Evolutionary conservation across 2,888 invertebrate species (phyloP).

Genomic region (Epicampocera succincta): DNA sequence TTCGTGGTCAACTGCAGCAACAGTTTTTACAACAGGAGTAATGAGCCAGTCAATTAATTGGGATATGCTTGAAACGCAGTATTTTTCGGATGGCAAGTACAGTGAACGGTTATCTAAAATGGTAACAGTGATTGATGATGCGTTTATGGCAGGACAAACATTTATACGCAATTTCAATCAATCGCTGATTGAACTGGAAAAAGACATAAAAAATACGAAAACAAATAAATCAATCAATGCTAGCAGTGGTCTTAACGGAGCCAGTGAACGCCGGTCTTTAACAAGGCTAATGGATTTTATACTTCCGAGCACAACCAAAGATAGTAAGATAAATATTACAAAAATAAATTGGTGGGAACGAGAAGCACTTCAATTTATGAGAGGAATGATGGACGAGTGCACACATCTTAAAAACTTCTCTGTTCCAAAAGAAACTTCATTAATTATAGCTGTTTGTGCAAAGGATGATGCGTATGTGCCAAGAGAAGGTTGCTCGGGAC

Average conservation of each 20-base stretch:
- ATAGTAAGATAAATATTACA: conserved; percentile 82
- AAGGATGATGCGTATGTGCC: conserved; percentile 95
- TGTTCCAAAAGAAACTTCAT: conserved; percentile 91
- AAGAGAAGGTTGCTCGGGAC: conserved; percentile 89
- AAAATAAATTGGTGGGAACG: conserved; percentile 88
- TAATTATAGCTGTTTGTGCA: conserved; percentile 95
- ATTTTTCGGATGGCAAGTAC: conserved; percentile 90
- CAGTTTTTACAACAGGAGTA: conserved; percentile 96
- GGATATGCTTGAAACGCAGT: conserved; percentile 94
- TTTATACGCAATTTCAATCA: conserved; percentile 86
- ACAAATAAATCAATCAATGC: neutral
- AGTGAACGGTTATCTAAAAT: conserved; percentile 92
- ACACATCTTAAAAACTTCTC: conserved; percentile 97
- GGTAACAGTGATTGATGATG: conserved; percentile 90
- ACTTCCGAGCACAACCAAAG: conserved; percentile 74
- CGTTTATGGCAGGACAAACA: conserved; percentile 87
- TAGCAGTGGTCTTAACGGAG: conserved; percentile 21
- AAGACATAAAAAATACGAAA: conserved; percentile 77
- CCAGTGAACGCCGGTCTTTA: conserved; percentile 71
- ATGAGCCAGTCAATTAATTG: conserved; percentile 97
- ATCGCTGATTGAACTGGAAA: conserved; percentile 82
- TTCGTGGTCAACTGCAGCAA: conserved; percentile 98
- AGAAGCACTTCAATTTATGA: conserved; percentile 95
- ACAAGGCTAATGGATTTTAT: conserved; percentile 80
- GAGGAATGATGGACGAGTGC: conserved; percentile 99